These are phyloP conservation scores for Syngnathus scovelli DNA, from an alignment of 2,113 vertebrate genomes.

Conservation along the genomic window DNA sequence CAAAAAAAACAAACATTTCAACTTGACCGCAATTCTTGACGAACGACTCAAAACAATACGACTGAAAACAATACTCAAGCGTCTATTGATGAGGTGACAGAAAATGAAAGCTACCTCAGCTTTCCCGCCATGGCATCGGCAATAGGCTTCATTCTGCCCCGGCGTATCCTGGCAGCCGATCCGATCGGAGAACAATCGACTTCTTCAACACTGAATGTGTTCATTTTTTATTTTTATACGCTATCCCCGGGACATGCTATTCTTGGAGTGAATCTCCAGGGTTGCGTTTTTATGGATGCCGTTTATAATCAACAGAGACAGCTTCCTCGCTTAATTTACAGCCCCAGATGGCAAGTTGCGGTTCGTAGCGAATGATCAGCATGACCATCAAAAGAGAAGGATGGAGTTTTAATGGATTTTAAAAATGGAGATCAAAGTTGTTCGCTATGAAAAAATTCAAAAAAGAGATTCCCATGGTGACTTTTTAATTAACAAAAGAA, in stretches of 20 bases:
- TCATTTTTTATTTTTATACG: constrained; percentile 37
- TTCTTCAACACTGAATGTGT: constrained; percentile 43
- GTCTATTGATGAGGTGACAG: constrained; percentile 18
- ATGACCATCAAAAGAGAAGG: constrained; percentile 2
- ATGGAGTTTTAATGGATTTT: background rate
- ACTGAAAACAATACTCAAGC: constrained; percentile 14
- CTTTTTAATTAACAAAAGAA: background rate
- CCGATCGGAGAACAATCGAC: constrained; percentile 54
- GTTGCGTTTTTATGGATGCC: constrained; percentile 45
- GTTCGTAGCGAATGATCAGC: background rate
- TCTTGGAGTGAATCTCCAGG: constrained; percentile 24
- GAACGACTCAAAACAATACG: constrained; percentile 5
- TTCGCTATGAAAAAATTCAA: background rate
- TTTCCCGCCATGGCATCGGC: constrained; percentile 25
- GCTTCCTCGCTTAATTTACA: background rate
- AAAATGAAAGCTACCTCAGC: constrained; percentile 29
- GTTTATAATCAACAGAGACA: constrained; percentile 46
- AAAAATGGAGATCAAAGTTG: background rate
- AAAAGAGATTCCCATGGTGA: too few species aligned
- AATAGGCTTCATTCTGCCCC: constrained; percentile 40
- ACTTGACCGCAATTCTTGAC: constrained; percentile 5
- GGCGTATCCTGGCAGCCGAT: constrained; percentile 55
- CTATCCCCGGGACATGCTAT: constrained; percentile 19
- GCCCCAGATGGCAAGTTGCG: constrained; percentile 12
- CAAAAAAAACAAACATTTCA: constrained; percentile 5